Evolutionary conservation across 2,888 invertebrate species (phyloP), one percentile per base, ranked within the genome.

Genomic region (Catocala nupta): DNA sequence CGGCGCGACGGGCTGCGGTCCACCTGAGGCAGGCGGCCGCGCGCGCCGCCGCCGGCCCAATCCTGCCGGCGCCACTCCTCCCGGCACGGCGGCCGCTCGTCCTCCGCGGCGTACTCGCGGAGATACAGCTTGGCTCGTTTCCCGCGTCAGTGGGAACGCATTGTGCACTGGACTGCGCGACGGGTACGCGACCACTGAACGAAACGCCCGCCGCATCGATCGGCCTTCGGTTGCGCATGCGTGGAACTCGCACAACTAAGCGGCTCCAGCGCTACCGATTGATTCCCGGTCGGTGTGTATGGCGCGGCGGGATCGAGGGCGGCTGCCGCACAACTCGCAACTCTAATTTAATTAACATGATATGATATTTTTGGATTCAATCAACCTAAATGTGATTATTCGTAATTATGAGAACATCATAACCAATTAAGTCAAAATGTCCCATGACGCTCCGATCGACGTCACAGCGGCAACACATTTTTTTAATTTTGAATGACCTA

Each of bases 1-100:
- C 97, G 97, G 89, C 97, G 96, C 85, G 97, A 97, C 90, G 98
- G 98, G 92, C 97, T 97, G 90, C 97, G 96, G 96, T 98, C 98
- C 91, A 97, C 97, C 90, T 97, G 97, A 89, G 98, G 97, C 94
- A 98, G 86, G 95, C 93, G 90, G 76, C 95, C 91, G 96, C 96
- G 94, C 96, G 90, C 75, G 73, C 81, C 81, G 71, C 79, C 81
- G 78, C 88, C 88, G 81, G 88, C 74, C 90, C 94, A 93, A 73
- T 94, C 92, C 82, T 91, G 90, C 82, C 94, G 94, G 75, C 95
- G 94, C 86, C 95, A 94, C 72, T 94, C 91, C 82, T 92, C 93
- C 82, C 92, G 92, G 85, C 93, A 89, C 86, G 92, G 82, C 92
- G 92, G 88, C 95, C 93, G 87, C 92, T 95, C 90, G 90, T 90